Percentiles rank a stretch among this genome's conserved stretches.
Evolutionary conservation across 1,140 invertebrate species (phyloP).

Genomic region (Colletes latitarsis): DNA sequence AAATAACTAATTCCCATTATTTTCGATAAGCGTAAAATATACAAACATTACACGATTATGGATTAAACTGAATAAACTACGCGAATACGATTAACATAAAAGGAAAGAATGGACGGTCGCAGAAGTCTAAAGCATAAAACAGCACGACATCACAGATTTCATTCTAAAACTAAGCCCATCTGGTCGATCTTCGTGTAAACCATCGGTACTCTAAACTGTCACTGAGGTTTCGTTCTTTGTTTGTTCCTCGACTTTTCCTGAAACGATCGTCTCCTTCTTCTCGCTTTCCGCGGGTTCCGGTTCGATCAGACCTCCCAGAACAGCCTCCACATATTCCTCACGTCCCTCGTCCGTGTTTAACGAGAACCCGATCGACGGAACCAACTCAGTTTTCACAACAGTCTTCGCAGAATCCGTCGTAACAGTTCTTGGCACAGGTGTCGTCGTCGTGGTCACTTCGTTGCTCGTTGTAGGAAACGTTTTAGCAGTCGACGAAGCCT

Average conservation of each 20-base stretch:
- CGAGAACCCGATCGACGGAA: conserved; percentile 75
- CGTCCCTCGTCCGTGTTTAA: conserved; percentile 71
- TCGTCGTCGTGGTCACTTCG: neutral
- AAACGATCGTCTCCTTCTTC: conserved; percentile 1
- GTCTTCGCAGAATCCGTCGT: conserved; percentile 47
- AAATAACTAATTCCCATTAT: too few relatives aligned
- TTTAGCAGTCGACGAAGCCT: neutral
- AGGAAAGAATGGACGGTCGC: neutral
- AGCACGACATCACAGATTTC: conserved; percentile 39
- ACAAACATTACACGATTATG: too few relatives aligned
- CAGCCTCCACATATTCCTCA: conserved; percentile 72
- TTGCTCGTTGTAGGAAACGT: neutral
- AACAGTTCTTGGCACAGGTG: neutral
- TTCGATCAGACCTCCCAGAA: conserved; percentile 71
- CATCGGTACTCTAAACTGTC: neutral
- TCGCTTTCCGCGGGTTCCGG: conserved; percentile 17
- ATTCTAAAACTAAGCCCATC: conserved; percentile 16
- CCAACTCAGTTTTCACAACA: conserved; percentile 73
- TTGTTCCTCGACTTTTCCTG: neutral
- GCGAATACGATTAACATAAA: neutral
- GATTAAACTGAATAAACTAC: neutral
- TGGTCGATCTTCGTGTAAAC: too few relatives aligned
- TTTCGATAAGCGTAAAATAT: too few relatives aligned
- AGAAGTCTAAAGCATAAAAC: conserved; percentile 6
- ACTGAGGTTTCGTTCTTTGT: conserved; percentile 36